Percentiles rank a stretch among this genome's conserved stretches.
Evolutionary conservation across 2,113 vertebrate genomes (phyloP).

Genomic region (Morone saxatilis): DNA sequence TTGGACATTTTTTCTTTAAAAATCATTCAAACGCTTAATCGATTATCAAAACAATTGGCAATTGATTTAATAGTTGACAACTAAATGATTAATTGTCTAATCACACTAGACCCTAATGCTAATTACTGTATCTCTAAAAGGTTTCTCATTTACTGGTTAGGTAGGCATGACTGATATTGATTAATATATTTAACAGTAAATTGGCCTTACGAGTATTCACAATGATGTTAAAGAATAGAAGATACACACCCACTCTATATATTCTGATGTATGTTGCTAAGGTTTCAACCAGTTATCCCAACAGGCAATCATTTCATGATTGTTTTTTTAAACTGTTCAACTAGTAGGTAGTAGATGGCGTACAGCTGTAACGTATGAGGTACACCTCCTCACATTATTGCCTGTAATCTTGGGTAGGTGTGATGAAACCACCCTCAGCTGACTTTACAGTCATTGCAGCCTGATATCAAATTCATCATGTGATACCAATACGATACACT

Average conservation of each 20-base stretch:
- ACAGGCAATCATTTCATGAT: neutral
- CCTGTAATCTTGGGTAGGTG: too few species aligned
- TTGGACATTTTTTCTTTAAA: too few species aligned
- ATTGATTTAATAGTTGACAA: too few species aligned
- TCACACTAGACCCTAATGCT: too few species aligned
- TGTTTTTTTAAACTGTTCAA: neutral
- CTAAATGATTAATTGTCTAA: too few species aligned
- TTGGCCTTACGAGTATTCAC: neutral
- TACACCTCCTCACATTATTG: too few species aligned
- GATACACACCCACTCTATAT: neutral
- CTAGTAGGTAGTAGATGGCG: neutral
- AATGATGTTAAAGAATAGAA: neutral
- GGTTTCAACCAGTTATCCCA: neutral
- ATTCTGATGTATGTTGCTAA: neutral
- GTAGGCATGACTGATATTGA: neutral
- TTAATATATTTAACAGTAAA: neutral
- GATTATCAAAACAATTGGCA: too few species aligned
- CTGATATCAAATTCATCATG: too few species aligned
- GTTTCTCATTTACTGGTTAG: neutral
- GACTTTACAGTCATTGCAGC: too few species aligned
- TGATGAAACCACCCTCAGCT: too few species aligned
- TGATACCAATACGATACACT: too few species aligned
- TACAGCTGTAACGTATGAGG: neutral
- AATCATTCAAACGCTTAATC: too few species aligned
- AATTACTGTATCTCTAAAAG: neutral